These are phyloP conservation scores for Ommatoiulus sabulosus DNA, from an alignment of 2,888 invertebrate genomes.

Conservation along the genomic window DNA sequence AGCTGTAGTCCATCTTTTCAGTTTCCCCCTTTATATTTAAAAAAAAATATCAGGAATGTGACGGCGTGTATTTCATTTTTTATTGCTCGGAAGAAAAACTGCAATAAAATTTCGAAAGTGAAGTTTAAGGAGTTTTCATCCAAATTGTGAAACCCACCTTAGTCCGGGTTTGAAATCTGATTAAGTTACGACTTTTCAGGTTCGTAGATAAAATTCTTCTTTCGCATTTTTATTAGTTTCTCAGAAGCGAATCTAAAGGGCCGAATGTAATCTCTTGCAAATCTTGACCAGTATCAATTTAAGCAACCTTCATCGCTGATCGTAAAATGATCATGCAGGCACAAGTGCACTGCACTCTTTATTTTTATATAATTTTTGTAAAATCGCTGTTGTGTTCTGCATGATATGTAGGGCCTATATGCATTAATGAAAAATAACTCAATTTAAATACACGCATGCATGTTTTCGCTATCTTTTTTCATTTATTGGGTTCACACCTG, in stretches of 20 bases:
- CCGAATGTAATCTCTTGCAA: background rate
- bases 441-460: too few relatives aligned
- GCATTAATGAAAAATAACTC: too few relatives aligned
- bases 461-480: too few relatives aligned
- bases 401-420: too few relatives aligned
- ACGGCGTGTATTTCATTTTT: background rate
- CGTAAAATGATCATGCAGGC: background rate
- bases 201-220: background rate
- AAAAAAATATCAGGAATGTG: background rate
- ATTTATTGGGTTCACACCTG: too few relatives aligned
- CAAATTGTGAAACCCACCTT: background rate
- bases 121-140: background rate
- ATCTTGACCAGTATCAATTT: too few relatives aligned
- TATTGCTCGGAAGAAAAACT: background rate
- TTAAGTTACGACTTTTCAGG: conserved; percentile 14
- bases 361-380: background rate
- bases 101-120: background rate
- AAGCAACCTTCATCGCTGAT: background rate
- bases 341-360: conserved; percentile 9
- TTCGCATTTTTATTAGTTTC: background rate
- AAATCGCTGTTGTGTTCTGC: background rate
- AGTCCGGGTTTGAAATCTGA: conserved; percentile 7
- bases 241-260: background rate
- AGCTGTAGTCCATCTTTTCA: conserved; percentile 43
- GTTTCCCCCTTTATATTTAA: background rate